A percentile compares a stretch with the other conserved stretches of the same genome.
phyloP scores from a whole-genome alignment of 2,888 invertebrate genomes.

The Crossocerus cetratus region DNA sequence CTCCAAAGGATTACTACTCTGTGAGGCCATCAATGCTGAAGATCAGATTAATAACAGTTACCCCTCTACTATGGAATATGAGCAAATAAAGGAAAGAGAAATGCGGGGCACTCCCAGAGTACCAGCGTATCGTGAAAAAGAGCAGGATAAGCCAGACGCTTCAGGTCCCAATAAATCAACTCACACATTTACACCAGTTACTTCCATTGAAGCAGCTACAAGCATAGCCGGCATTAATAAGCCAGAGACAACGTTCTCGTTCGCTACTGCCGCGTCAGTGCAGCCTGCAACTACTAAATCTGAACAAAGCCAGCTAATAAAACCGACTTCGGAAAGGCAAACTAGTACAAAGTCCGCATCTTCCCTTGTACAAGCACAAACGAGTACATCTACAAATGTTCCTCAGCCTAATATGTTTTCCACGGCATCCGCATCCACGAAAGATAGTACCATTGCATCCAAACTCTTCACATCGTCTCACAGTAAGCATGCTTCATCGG shows the following conservation, averaged over 20 bases:
- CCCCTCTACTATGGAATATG: too few species aligned
- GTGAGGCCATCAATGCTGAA: conserved; percentile 73
- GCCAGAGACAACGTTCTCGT: background rate
- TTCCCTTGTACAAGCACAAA: conserved; percentile 3
- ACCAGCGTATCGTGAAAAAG: too few species aligned
- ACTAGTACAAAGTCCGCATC: conserved; percentile 9
- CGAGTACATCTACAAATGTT: background rate
- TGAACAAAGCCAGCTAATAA: background rate
- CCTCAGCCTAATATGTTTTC: conserved; percentile 10
- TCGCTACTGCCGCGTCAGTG: background rate
- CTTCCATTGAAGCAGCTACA: background rate
- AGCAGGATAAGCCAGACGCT: background rate
- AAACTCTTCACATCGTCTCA: conserved; percentile 11
- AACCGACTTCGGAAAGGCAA: conserved; percentile 1
- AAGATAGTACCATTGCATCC: conserved; percentile 22
- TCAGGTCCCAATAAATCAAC: background rate
- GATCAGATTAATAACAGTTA: conserved; percentile 68
- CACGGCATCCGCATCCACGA: conserved; percentile 9
- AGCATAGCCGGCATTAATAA: background rate
- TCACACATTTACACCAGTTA: background rate
- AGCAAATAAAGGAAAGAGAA: too few species aligned
- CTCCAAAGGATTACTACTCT: conserved; percentile 82
- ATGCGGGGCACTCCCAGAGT: too few species aligned
- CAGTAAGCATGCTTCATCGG: conserved; percentile 1
- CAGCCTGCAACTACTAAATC: background rate